Evolutionary conservation across 2,888 invertebrate genomes (phyloP), one percentile per base, ranked within the genome.

Genomic region (Drosophila birchii): DNA sequence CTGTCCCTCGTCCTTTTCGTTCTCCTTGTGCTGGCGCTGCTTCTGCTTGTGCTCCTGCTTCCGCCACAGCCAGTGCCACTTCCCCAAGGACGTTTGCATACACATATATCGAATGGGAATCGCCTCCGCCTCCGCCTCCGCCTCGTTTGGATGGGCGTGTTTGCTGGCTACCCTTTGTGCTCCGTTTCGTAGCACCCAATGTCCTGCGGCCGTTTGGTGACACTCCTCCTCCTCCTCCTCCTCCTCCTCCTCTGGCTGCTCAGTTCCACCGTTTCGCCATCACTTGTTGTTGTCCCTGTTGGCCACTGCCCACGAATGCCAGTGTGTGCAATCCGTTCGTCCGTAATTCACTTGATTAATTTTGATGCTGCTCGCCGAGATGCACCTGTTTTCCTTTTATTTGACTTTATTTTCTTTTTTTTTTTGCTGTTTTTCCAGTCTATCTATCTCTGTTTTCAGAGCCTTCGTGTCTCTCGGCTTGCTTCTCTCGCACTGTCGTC

Each of bases 81-180:
- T 66, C 66, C 67, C 73, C 70, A 70, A 70, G 70, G 70, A 70
- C 70, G 70, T 71, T 73, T 61, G 62, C 69, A 70, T 56, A 47
- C 47, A 67, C 34, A 53, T 45, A 38, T 67, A 53, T 53, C 51
- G 36, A n/a, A n/a, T n/a, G n/a, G n/a, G n/a, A n/a, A n/a, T n/a
- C n/a, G n/a, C n/a, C n/a, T n/a, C n/a, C 51, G 1, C 20, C 20
- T 11, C 11, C 26, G 32, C 49, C 51, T 20, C 29, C 29, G 29
- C 29, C 29, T 34, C 34, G 34, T 5, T 36, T 1, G 34, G 34
- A 23, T 72, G 70, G 53, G 72, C 44, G 73, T 70, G 51, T 57
- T 56, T 70, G 39, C 26, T 34, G 23, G 34, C 34, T 20, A 51
- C 51, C 8, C 39, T 69, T 44, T 38, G 23, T 41, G 34, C 58